phyloP scores from a whole-genome alignment of 2,888 invertebrate species.

The Taenaris catops region DNA sequence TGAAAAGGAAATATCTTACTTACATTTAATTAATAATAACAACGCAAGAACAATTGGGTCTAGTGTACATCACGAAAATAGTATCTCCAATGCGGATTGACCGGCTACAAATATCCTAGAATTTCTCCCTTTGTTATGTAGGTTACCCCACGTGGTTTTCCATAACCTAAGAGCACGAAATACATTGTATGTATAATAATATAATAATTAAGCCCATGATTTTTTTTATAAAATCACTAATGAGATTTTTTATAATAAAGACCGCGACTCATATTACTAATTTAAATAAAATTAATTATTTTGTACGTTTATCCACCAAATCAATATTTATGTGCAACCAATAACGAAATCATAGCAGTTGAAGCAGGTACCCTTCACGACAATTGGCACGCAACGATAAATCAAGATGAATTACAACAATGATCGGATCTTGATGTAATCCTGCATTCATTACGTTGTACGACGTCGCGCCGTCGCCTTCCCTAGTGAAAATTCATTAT shows the following conservation, averaged over 20 bases:
- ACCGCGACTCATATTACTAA: too few species aligned
- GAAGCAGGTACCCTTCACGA: conserved; percentile 34
- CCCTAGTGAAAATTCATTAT: conserved; percentile 31
- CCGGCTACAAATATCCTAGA: too few species aligned
- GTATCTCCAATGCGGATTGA: too few species aligned
- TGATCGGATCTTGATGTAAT: conserved; percentile 59
- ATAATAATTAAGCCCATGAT: neutral
- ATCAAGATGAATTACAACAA: conserved; percentile 70
- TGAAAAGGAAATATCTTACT: conserved; percentile 37
- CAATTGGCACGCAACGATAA: conserved; percentile 58
- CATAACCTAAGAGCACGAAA: too few species aligned
- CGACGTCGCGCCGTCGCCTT: conserved; percentile 40
- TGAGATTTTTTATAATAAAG: neutral
- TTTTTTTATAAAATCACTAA: neutral
- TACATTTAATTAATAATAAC: too few species aligned
- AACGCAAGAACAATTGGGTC: too few species aligned
- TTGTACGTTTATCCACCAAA: conserved; percentile 4
- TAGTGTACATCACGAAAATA: too few species aligned
- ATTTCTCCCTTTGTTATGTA: too few species aligned
- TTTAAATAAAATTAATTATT: conserved; percentile 8
- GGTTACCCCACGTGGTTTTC: too few species aligned
- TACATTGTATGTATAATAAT: too few species aligned
- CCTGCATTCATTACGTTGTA: conserved; percentile 50
- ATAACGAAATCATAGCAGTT: conserved; percentile 22
- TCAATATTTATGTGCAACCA: conserved; percentile 1